Evolutionary conservation across 2,797 vertebrate genomes (phyloP).

Genomic region (Eleutherodactylus coqui): DNA sequence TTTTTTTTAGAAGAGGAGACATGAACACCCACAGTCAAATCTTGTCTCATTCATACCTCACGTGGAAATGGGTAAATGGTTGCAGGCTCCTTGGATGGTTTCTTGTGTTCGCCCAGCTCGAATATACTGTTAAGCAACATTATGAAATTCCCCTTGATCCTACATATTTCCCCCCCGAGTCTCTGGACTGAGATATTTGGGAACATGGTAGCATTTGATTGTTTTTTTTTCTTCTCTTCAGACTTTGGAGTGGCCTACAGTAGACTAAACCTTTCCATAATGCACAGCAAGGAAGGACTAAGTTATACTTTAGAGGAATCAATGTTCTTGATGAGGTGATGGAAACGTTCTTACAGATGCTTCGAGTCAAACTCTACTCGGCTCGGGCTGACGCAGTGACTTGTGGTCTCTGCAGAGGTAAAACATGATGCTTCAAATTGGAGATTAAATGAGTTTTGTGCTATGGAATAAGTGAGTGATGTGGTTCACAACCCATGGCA

Average conservation of each 20-base stretch:
- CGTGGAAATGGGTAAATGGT: not conserved
- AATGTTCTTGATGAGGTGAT: constrained; percentile 35
- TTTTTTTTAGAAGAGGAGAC: not conserved
- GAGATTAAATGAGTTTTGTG: not conserved
- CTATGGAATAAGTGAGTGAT: not conserved
- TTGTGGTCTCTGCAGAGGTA: not conserved
- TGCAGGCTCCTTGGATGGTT: not conserved
- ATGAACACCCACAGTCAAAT: not conserved
- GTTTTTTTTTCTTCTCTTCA: constrained; percentile 1
- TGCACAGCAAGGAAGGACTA: not conserved
- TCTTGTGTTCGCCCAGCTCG: not conserved
- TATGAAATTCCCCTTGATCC: not conserved
- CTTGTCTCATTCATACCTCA: not conserved
- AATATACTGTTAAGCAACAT: not conserved
- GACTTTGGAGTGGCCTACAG: constrained; percentile 45
- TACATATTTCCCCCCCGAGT: not conserved
- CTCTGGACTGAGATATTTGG: not conserved
- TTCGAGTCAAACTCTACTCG: not conserved
- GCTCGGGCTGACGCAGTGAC: not conserved
- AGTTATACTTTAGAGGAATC: not conserved
- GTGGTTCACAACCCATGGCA: not conserved
- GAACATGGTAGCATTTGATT: not conserved
- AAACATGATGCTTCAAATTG: not conserved
- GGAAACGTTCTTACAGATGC: constrained; percentile 30
- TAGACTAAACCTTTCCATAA: constrained; percentile 55